phyloP scores from a whole-genome alignment of 1,140 invertebrate genomes.

The Conus betulinus region DNA sequence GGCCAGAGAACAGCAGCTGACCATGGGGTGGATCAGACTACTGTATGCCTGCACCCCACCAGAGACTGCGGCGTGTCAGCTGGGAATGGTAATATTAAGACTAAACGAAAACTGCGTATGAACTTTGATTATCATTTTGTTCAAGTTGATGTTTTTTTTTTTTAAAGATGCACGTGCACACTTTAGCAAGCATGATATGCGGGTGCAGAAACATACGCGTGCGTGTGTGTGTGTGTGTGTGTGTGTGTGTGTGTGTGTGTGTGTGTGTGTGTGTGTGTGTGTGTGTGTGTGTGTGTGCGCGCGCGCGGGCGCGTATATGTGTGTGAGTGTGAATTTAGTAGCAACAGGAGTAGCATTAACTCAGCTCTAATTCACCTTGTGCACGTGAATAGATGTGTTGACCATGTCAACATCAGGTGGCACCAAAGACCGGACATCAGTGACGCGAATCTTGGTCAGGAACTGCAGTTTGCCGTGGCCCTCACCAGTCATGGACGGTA shows the following conservation, averaged over 20 bases:
- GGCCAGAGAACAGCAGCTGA: too few species aligned
- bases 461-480: slow-evolving; percentile 4
- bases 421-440: neutral
- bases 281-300: slow-evolving; percentile 11
- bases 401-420: neutral
- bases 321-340: neutral
- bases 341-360: neutral
- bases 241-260: neutral
- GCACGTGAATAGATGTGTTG: neutral
- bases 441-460: slow-evolving; percentile 2
- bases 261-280: slow-evolving; percentile 13
- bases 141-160: too few species aligned
- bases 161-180: too few species aligned
- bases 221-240: neutral
- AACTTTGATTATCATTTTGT: too few species aligned
- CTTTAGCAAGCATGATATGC: neutral
- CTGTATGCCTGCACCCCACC: too few species aligned
- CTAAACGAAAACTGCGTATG: too few species aligned
- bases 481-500: slow-evolving; percentile 24
- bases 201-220: neutral
- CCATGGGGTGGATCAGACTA: too few species aligned
- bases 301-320: neutral
- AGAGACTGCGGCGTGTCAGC: too few species aligned
- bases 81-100: too few species aligned
- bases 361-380: neutral